A percentile compares a stretch with the other conserved stretches of the same genome.
Conservation (phyloP, 2,797 vertebrate genomes). For the Danio kyathit region DNA sequence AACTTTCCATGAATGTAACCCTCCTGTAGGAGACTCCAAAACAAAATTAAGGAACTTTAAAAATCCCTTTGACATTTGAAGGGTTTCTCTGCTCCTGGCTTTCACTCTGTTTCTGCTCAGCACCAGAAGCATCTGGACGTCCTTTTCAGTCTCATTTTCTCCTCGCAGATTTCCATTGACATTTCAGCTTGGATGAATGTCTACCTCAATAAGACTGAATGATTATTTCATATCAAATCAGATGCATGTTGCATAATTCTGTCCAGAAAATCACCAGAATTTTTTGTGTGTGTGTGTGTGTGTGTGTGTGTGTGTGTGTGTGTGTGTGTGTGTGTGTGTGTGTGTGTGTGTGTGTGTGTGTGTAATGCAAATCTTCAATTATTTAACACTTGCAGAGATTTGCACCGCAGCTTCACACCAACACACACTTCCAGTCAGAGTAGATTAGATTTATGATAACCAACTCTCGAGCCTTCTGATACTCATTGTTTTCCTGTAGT, state of each 20-base stretch:
- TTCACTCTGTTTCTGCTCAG: not conserved
- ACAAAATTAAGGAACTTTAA: too few relatives aligned
- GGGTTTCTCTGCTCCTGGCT: not conserved
- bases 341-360: too few relatives aligned
- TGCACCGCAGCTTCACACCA: conserved; percentile 10
- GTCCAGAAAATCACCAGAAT: conserved; percentile 7
- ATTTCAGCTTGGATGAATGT: not conserved
- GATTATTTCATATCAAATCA: conserved; percentile 30
- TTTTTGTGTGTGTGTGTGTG: too few relatives aligned
- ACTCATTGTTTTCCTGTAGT: conserved; percentile 23
- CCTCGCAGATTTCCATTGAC: not conserved
- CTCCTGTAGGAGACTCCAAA: too few relatives aligned
- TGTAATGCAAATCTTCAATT: not conserved
- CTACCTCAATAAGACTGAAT: not conserved
- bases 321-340: too few relatives aligned
- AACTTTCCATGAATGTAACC: too few relatives aligned
- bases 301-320: too few relatives aligned
- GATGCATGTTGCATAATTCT: conserved; percentile 36
- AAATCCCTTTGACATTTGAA: not conserved
- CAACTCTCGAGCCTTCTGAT: not conserved
- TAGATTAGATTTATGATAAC: conserved; percentile 36
- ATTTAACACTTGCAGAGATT: conserved; percentile 1
- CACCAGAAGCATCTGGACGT: not conserved
- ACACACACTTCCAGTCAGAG: conserved; percentile 13
- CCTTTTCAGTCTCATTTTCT: not conserved